Conservation (phyloP, 2,797 vertebrate genomes). For the Oreochromis mossambicus region DNA sequence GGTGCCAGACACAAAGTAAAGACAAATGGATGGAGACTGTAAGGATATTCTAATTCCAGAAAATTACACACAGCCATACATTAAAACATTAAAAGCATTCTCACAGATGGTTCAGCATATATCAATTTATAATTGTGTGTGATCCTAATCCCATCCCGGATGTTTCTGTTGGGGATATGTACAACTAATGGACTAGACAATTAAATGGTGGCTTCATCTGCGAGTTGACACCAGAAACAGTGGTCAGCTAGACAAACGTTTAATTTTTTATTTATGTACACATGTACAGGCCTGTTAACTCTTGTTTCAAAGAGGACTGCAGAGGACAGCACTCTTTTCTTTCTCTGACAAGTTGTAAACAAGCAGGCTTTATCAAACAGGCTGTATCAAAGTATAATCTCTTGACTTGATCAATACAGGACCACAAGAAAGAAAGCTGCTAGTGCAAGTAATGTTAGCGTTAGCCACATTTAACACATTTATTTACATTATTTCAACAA, state of each 20-base stretch:
- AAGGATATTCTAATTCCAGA: constrained; percentile 15
- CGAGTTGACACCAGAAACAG: background rate
- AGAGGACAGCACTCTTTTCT: background rate
- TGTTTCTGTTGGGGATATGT: background rate
- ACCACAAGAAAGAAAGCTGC: background rate
- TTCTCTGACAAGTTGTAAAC: background rate
- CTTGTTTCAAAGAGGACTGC: background rate
- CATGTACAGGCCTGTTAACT: fast-evolving
- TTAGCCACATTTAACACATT: fast-evolving
- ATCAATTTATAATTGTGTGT: background rate
- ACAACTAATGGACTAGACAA: background rate
- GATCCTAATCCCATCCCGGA: background rate
- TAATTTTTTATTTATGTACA: background rate
- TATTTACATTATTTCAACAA: background rate
- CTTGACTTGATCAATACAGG: background rate
- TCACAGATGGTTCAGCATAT: constrained; percentile 23
- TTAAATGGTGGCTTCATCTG: background rate
- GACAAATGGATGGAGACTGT: constrained; percentile 46
- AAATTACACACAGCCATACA: background rate
- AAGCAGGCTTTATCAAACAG: background rate
- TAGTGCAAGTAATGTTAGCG: background rate
- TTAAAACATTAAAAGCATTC: background rate
- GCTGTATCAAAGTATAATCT: background rate
- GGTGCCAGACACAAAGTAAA: constrained; percentile 51
- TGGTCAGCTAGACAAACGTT: background rate